phyloP scores from a whole-genome alignment of 1,140 invertebrate species.

The Drosophila nikananu region DNA sequence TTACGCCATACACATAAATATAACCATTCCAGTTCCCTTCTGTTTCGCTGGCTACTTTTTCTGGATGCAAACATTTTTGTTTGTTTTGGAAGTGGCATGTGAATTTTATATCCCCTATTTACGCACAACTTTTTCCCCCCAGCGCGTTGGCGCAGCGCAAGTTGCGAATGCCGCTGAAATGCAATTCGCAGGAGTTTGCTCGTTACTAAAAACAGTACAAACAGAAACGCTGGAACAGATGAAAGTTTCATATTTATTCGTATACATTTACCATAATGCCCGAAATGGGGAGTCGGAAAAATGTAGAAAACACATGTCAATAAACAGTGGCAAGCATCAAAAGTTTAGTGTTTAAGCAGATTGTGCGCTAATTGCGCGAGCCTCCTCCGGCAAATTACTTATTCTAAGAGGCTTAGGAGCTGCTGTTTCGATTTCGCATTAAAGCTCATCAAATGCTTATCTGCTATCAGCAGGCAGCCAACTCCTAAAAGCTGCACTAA shows the following conservation, averaged over 20 bases:
- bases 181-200: conserved; percentile 13
- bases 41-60: neutral
- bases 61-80: conserved; percentile 26
- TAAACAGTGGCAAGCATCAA: conserved; percentile 7
- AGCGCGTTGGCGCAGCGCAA: neutral
- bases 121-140: conserved; percentile 40
- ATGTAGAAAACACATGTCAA: neutral
- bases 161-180: conserved; percentile 34
- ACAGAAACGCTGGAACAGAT: neutral
- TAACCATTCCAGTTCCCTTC: neutral
- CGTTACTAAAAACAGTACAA: conserved; percentile 10
- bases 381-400: conserved; percentile 28
- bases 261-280: conserved; percentile 20
- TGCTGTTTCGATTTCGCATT: conserved; percentile 60
- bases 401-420: conserved; percentile 64
- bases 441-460: conserved; percentile 83
- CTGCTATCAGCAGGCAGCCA: conserved; percentile 77
- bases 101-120: conserved; percentile 51
- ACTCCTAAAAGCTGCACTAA: conserved; percentile 65
- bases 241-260: conserved; percentile 30
- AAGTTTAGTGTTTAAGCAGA: conserved; percentile 39
- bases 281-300: neutral
- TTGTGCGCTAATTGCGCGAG: conserved; percentile 56
- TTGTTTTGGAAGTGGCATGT: conserved; percentile 23
- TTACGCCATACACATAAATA: conserved; percentile 2